Evolutionary conservation across 2,888 invertebrate genomes (phyloP).

Genomic region (Baronia brevicornis): DNA sequence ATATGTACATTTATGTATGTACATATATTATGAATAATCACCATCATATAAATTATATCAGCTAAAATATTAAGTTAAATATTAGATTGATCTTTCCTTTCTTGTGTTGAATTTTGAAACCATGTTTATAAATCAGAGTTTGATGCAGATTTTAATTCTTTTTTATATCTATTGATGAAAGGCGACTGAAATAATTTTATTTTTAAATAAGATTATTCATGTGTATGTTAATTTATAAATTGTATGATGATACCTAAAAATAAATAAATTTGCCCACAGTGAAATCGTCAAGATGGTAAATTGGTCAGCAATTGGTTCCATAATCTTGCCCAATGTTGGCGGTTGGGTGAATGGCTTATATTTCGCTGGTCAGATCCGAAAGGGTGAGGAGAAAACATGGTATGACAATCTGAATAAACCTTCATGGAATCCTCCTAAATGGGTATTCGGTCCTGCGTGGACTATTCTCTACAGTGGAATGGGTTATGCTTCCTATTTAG

Average conservation of each 20-base stretch:
- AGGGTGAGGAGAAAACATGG: slow-evolving; percentile 43
- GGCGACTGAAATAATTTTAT: no score
- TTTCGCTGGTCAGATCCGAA: slow-evolving; percentile 78
- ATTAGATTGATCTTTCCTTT: no score
- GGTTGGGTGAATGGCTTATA: slow-evolving; percentile 80
- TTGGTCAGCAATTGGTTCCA: slow-evolving; percentile 46
- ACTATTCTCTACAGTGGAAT: slow-evolving; percentile 85
- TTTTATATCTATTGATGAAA: no score
- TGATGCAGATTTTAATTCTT: no score
- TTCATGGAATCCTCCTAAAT: slow-evolving; percentile 85
- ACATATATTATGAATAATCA: no score
- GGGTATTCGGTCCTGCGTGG: slow-evolving; percentile 89
- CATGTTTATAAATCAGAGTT: no score
- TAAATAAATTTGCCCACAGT: background rate
- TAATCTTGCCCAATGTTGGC: slow-evolving; percentile 76
- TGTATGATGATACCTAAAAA: background rate
- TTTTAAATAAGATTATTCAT: slow-evolving; percentile 5
- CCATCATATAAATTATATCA: no score
- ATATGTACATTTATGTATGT: no score
- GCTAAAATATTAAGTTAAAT: no score
- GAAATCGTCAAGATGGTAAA: slow-evolving; percentile 41
- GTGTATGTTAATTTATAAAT: background rate
- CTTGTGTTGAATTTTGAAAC: no score
- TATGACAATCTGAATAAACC: slow-evolving; percentile 76
- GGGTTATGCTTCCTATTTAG: slow-evolving; percentile 91